Evolutionary conservation across 2,888 invertebrate genomes (phyloP), one percentile per base, ranked within the genome.

Genomic region (Malthinus seriepunctatus): DNA sequence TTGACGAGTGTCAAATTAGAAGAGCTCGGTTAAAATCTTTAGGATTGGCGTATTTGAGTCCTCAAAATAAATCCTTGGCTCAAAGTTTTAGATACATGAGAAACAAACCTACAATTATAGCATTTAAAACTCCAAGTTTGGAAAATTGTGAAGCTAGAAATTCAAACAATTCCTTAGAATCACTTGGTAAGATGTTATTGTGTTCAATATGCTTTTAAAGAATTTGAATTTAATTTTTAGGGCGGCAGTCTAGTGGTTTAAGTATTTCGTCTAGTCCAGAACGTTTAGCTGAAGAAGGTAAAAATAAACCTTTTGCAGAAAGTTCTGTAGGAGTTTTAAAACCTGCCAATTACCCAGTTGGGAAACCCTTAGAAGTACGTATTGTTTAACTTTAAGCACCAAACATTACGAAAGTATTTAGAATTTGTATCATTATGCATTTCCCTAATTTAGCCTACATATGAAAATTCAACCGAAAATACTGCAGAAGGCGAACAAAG

Each of bases 81-180:
- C 91, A 92, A 72, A 91, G 91, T 73, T 93, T 93, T 78, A 84
- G 93, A n/a, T 94, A 93, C 74, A 92, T 94, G 92, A 79, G 94
- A 42, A 88, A 88, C 66, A 94, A 94, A 70, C 95, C 95, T 0
- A 91, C 92, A 0, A 91, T 94, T 63, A 91, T 94, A 47, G 91
- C 92, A 0, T 91, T 93, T 73, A 90, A 91, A 77, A 90, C 93
- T 1, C 93, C 93, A 1, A 89, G 88, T 76, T 76, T 88, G 53
- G 91, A 92, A 64, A 85, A 86, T 68, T 86, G 84, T 68, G 88
- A 90, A 61, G 75, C 82, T 11, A 76, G 83, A 10, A 76, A 82
- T 33, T 83, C 83, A 1, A 82, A 83, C 39, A 83, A 83, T 44
- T 83, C 86, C 47, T 82, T 86, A 66, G 76, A 83, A 8, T 83